Evolutionary conservation across 1,140 invertebrate genomes (phyloP), one percentile per base, ranked within the genome.

Genomic region (Phortica variegata): DNA sequence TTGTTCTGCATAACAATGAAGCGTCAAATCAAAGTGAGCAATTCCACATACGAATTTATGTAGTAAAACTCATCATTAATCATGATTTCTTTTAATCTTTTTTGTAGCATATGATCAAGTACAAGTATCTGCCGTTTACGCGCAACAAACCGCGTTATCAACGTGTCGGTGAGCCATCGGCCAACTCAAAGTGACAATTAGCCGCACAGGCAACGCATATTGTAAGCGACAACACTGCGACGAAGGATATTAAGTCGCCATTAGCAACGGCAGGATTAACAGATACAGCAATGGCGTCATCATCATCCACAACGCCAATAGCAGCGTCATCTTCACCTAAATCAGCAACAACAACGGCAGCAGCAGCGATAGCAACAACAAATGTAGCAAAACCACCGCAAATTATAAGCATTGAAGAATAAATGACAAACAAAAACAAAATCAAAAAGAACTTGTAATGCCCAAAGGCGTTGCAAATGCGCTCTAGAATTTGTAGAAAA

Each of bases 1-100:
- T 79, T 99, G 52, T 95, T 98, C 77, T 93, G 92, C 78, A 91
- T 99, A 61, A 99, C 97, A 39, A 99, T 99, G 97, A 99, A 98
- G 79, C 86, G 95, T 73, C 97, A 99, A 84, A 99, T 99, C 63
- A 97, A 91, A 87, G 94, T 97, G 82, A 83, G 78, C 53, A 16
- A 29, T 43, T 33, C n/a, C n/a, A 18, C 10, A 34, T 5, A 10
- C 21, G 29, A 21, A 26, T 31, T 18, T 38, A 32, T 36, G 26
- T 18, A 15, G 23, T 10, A 13, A 10, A 38, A 15, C n/a, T n/a
- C n/a, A n/a, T n/a, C 21, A 13, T 9, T 0, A 46, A 15, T 20
- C 18, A 20, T 19, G 21, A 17, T 34, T 44, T 34, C 9, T 54
- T 43, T 32, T 17, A 4, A 18, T 45, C 36, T 75, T 63, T n/a